Base-by-base conservation (phyloP, 2,797 vertebrate genomes). In the Champsocephalus gunnari region DNA sequence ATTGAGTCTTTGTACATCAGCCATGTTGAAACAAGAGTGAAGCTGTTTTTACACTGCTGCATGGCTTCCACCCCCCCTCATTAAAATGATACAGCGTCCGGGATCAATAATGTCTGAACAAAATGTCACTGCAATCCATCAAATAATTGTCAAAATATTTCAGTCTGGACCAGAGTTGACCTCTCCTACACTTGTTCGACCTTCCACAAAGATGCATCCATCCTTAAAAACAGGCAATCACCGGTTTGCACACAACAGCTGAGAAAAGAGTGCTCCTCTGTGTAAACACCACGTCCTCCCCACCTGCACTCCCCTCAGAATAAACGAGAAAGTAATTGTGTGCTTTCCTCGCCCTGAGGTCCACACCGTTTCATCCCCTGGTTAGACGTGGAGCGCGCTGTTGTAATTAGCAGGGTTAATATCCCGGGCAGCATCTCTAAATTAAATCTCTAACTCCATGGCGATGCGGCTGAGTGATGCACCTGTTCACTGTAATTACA, bases 381-480 rank as follows among this genome's bases (percentile, higher is more conserved):
- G 83, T 85, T 83, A 75, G 81, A 74, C 58, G 65, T 70, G 51
- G 74, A 85, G 75, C 72, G 79, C 13, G 49, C 74, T 77, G 81
- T 86, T 82, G 88, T 90, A 93, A 95, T 95, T 94, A 95, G 89
- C 71, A 45, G 81, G 91, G 93, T 93, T 95, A 95, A 95, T 93
- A 92, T 94, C 90, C 83, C 56, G 73, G 90, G 89, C 88, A 89
- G 86, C 88, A 87, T 94, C 90, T 93, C 90, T 90, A 93, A 92
- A 94, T 95, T 90, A 93, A 93, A 94, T 91, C 87, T 91, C 84
- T 83, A 90, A 92, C 87, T 93, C 85, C 50, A 51, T 75, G 77
- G 84, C 73, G 79, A 91, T 80, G 87, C 17, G 78, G 80, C 83
- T 89, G 92, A 94, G 86, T 71, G 85, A 88, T 82, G 93, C 94